Evolutionary conservation across 2,797 vertebrate genomes (phyloP).

Genomic region (Trichosurus vulpecula): DNA sequence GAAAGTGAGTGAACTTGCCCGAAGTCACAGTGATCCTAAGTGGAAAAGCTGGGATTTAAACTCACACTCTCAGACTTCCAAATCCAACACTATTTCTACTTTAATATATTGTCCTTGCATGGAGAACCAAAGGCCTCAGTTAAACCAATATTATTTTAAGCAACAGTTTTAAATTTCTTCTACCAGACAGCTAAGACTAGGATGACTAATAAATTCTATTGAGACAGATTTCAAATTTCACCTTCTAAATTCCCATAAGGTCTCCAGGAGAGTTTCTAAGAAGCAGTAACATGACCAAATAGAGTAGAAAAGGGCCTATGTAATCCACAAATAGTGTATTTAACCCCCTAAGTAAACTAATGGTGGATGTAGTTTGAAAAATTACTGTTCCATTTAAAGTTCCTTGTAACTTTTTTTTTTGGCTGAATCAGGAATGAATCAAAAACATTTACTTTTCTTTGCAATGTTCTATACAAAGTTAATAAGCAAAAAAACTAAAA

Average conservation of each 20-base stretch:
- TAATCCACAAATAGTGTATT: constrained; percentile 19
- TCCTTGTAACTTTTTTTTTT: background rate
- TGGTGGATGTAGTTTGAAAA: background rate
- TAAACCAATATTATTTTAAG: background rate
- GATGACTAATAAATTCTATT: constrained; percentile 14
- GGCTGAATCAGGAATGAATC: background rate
- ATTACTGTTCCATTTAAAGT: background rate
- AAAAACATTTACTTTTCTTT: constrained; percentile 29
- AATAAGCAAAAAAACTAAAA: constrained; percentile 61
- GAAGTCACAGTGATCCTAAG: background rate
- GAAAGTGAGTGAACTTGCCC: background rate
- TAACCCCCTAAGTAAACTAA: background rate
- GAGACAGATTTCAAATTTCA: constrained; percentile 16
- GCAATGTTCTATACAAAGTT: constrained; percentile 1
- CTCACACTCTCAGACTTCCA: background rate
- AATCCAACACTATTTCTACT: background rate
- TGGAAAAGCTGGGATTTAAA: background rate
- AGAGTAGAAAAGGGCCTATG: background rate
- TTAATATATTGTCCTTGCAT: background rate
- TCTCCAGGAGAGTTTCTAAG: constrained; percentile 37
- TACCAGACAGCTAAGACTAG: background rate
- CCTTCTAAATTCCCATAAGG: constrained; percentile 3
- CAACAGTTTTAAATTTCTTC: background rate
- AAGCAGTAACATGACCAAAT: constrained; percentile 1
- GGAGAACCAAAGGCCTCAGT: background rate